Evolutionary conservation across 1,140 invertebrate species (phyloP), one percentile per base, ranked within the genome.

Genomic region (Muscidifurax raptorellus): DNA sequence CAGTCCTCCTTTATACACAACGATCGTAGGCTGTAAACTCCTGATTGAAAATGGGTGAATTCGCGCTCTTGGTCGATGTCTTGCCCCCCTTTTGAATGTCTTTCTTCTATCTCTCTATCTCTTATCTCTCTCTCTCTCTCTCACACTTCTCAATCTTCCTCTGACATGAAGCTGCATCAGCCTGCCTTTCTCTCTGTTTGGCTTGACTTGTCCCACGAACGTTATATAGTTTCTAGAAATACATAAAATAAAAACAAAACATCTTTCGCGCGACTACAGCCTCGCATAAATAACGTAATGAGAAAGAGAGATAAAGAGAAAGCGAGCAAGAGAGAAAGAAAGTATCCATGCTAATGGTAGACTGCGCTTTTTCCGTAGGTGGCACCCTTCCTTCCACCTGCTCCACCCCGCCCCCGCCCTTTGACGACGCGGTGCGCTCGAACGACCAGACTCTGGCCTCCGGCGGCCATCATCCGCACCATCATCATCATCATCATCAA

Each of bases 341-440:
- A 7, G 9, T 15, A 36, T 74, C 69, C 28, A 88, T 78, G 90
- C 91, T 93, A 92, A 93, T 89, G 85, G 90, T 91, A 93, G 90
- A 47, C 10, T 80, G 88, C 89, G 90, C 90, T 92, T 92, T 88
- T 86, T 93, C 91, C 91, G 90, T 93, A 93, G 92, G 92, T 93
- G 91, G 92, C 89, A 93, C 93, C 88, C 91, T 95, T 88, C 94
- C 95, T 87, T 96, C 96, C 87, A 91, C 92, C 93, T 97, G 96
- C 92, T 97, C 97, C 88, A 98, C 97, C 77, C 97, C 97, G 88
- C 97, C 97, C 88, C 97, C 97, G 87, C 96, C 97, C 84, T 98
- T 97, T 93, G 96, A 97, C 89, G 97, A 98, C 91, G 92, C 94
- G 92, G 91, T 94, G 91, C 93, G 94, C 87, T 94, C 95, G 82